Percentiles rank a stretch among this genome's conserved stretches.
Evolutionary conservation across 2,888 invertebrate genomes (phyloP).

Genomic region (Platerodrilus igneus): DNA sequence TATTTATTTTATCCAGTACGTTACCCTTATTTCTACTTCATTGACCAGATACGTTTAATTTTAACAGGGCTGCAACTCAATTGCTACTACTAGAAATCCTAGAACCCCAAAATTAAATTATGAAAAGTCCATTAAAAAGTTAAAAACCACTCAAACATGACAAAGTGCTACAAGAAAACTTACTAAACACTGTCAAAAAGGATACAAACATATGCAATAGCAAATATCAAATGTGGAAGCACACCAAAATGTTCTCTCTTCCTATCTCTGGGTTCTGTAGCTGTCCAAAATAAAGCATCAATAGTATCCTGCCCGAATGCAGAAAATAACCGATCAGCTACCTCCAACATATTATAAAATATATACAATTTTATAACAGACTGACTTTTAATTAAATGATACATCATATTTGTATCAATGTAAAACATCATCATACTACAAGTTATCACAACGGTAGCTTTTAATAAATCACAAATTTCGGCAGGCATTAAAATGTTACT

Average conservation of each 20-base stretch:
- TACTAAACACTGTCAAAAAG: no score
- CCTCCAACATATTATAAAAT: conserved; percentile 99
- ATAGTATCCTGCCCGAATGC: conserved; percentile 98
- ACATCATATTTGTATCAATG: conserved; percentile 96
- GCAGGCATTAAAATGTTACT: conserved; percentile 70
- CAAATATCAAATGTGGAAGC: conserved; percentile 85
- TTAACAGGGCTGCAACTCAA: no score
- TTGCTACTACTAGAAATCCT: no score
- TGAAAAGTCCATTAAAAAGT: no score
- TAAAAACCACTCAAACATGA: no score
- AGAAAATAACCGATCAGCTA: conserved; percentile 91
- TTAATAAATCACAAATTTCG: conserved; percentile 93
- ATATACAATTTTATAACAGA: conserved; percentile 99
- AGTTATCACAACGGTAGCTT: conserved; percentile 80
- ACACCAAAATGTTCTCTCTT: conserved; percentile 81
- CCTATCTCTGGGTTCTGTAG: conserved; percentile 86
- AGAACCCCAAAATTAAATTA: no score
- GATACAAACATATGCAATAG: conserved; percentile 92
- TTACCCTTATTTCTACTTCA: no score
- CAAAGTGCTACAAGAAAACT: no score
- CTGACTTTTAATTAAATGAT: conserved; percentile 95
- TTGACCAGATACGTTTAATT: no score
- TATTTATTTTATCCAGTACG: no score
- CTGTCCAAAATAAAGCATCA: conserved; percentile 98
- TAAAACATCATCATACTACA: conserved; percentile 83